These are phyloP conservation scores for Epinephelus cyanopodus DNA, from an alignment of 2,113 vertebrate genomes.

Conservation along the genomic window DNA sequence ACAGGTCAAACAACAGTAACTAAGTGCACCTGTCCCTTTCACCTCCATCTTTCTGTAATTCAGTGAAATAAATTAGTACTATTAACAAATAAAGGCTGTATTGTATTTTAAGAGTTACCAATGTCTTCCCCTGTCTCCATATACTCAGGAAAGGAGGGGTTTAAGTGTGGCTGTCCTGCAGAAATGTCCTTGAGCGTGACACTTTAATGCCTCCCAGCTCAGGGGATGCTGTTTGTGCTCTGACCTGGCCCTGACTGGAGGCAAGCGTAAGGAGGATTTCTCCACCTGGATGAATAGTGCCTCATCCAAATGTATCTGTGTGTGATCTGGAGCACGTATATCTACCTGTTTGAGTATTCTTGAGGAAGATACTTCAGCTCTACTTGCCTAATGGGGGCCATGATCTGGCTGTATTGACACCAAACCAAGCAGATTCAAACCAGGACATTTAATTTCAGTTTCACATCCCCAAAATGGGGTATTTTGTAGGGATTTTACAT, in stretches of 20 bases:
- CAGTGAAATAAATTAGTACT: background rate
- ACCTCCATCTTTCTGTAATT: background rate
- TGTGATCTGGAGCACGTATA: background rate
- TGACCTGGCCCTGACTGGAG: background rate
- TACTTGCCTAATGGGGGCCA: background rate
- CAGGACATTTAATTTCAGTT: slow-evolving; percentile 11
- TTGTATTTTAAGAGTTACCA: background rate
- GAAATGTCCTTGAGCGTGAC: slow-evolving; percentile 34
- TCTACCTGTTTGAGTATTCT: slow-evolving; percentile 11
- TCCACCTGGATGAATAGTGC: background rate
- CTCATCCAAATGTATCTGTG: slow-evolving; percentile 13
- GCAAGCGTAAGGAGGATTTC: background rate
- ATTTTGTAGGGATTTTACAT: background rate
- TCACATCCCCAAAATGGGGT: background rate
- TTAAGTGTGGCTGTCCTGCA: background rate
- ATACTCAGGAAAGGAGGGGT: background rate
- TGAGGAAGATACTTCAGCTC: background rate
- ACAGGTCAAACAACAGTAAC: background rate
- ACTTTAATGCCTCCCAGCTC: background rate
- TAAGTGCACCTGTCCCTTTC: background rate
- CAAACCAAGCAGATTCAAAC: background rate
- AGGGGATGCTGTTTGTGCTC: slow-evolving; percentile 1
- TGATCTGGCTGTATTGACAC: background rate
- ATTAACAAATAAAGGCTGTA: background rate
- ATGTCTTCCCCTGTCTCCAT: background rate